Evolutionary conservation across 2,888 invertebrate genomes (phyloP).

Genomic region (Apotomis turbidana): DNA sequence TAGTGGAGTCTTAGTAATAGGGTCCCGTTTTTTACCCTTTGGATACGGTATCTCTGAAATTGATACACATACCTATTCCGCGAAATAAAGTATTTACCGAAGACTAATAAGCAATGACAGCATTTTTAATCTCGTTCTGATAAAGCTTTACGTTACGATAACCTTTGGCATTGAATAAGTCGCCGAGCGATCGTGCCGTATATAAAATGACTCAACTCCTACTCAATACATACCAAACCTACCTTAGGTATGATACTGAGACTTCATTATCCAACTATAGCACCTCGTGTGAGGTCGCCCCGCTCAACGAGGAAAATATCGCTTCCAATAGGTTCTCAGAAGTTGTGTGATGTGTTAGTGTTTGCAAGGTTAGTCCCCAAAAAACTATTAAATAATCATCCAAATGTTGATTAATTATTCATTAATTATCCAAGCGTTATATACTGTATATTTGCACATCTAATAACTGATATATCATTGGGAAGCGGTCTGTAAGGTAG

Average conservation of each 20-base stretch:
- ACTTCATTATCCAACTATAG: not conserved
- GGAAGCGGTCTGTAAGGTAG: too few relatives aligned
- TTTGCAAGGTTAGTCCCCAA: constrained; percentile 1
- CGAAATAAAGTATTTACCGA: too few relatives aligned
- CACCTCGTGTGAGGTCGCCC: constrained; percentile 4
- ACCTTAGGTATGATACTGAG: not conserved
- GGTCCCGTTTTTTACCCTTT: too few relatives aligned
- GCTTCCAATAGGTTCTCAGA: constrained; percentile 1
- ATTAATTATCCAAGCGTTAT: too few relatives aligned
- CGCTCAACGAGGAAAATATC: constrained; percentile 18
- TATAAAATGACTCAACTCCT: not conserved
- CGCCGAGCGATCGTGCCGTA: not conserved
- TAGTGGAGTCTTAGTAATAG: too few relatives aligned
- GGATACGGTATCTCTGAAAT: too few relatives aligned
- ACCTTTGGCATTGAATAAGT: not conserved
- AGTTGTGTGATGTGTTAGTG: not conserved
- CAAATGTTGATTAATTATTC: not conserved
- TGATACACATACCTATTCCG: too few relatives aligned
- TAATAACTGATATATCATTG: too few relatives aligned
- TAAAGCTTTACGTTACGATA: not conserved
- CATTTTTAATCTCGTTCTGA: too few relatives aligned
- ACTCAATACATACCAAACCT: not conserved
- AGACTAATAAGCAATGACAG: too few relatives aligned
- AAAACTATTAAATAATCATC: not conserved
- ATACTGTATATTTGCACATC: too few relatives aligned